phyloP scores from a whole-genome alignment of 2,113 vertebrate genomes.

The Diadophis punctatus region DNA sequence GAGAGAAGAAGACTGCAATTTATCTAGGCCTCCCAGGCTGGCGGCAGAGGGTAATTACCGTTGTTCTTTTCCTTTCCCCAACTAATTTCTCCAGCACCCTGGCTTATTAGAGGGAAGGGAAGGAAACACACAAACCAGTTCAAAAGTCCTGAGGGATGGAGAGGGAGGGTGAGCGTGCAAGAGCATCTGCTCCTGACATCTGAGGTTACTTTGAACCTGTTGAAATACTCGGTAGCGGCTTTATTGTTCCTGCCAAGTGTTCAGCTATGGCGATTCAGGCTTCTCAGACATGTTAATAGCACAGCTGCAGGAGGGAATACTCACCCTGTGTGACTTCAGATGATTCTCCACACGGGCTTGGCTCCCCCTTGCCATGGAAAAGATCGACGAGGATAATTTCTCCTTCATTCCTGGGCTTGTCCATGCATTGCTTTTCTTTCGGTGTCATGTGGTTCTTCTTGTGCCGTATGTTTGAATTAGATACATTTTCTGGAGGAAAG shows the following conservation, averaged over 20 bases:
- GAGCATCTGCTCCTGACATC: constrained; percentile 65
- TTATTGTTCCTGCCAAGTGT: constrained; percentile 67
- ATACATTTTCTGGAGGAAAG: background rate
- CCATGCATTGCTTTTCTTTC: background rate
- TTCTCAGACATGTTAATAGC: constrained; percentile 45
- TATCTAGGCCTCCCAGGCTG: constrained; percentile 48
- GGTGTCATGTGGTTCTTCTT: background rate
- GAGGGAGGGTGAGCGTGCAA: constrained; percentile 23
- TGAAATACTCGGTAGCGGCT: constrained; percentile 64
- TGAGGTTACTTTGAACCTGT: constrained; percentile 71
- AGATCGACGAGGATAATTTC: background rate
- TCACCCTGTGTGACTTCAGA: constrained; percentile 40
- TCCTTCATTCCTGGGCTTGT: background rate
- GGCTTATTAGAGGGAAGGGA: constrained; percentile 53
- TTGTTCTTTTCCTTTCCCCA: constrained; percentile 34
- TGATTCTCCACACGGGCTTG: background rate
- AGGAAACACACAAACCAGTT: constrained; percentile 59
- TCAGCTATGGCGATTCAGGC: constrained; percentile 56
- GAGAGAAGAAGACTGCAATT: constrained; percentile 36
- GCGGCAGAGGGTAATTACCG: constrained; percentile 52
- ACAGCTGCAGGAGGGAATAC: constrained; percentile 46
- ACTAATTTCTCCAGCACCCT: constrained; percentile 62
- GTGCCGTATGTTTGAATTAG: background rate
- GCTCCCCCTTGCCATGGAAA: background rate
- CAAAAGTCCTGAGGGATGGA: constrained; percentile 57